Evolutionary conservation across 2,113 vertebrate genomes (phyloP), one percentile per base, ranked within the genome.

Genomic region (Stigmatopora argus): DNA sequence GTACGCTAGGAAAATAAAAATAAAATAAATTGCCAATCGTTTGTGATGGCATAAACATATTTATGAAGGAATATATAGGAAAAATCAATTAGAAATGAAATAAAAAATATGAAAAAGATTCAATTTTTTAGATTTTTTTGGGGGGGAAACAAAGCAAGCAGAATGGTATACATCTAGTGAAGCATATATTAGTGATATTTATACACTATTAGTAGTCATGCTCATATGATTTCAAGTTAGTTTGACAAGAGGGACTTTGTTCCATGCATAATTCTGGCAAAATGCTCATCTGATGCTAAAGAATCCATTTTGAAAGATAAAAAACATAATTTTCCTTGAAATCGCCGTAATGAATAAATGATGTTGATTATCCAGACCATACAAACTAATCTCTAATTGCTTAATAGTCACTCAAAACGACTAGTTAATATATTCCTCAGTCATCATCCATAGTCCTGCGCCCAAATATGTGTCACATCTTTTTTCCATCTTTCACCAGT

Each of bases 401-500:
- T 5, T 12, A 15, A 48, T 48, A 48, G 14, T 17, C 46, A 48
- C 46, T 14, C 15, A 48, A 15, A 48, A 17, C 13, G 13, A 17
- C 14, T 5, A 14, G 4, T 48, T 48, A 48, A 14, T 17, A 48
- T 48, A 48, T 11, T 5, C 4, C 5, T 48, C 13, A 15, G 15
- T 17, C 12, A 48, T 48, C 15, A 48, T 17, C 3, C 0, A 48
- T 17, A 15, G 46, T 15, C 75, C 12, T 41, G 12, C 31, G 59
- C 23, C 13, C 5, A 60, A 70, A 67, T 47, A 56, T 3, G 14
- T 52, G 57, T 51, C 63, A 17, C 78, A 76, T 70, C 62, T 72
- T 70, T 73, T 79, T 74, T 73, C 67, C 72, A 75, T 80, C 74
- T 64, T 71, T 82, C 77, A 68, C 46, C 72, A 66, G 77, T 65